These are phyloP conservation scores for Lathamus discolor DNA, from an alignment of 2,113 vertebrate genomes.

Conservation along the genomic window DNA sequence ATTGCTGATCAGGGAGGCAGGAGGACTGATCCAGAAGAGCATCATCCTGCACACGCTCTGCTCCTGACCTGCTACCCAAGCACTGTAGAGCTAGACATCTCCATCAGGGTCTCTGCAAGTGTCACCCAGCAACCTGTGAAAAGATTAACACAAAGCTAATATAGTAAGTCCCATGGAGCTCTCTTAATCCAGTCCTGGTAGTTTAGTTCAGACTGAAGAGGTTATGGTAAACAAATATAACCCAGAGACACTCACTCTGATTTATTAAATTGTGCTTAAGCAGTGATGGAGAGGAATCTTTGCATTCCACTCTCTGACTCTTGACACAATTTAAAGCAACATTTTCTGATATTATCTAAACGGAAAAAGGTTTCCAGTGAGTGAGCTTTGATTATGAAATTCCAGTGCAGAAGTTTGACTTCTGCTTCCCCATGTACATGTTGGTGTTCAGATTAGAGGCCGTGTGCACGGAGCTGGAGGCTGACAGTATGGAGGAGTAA, in stretches of 20 bases:
- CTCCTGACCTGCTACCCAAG: fast-evolving
- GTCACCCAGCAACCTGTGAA: background rate
- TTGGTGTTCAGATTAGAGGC: background rate
- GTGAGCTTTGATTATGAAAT: background rate
- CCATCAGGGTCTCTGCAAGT: background rate
- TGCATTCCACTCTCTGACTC: background rate
- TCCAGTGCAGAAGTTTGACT: background rate
- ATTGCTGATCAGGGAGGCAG: background rate
- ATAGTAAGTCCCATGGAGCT: background rate
- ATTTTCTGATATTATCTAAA: background rate
- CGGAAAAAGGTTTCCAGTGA: background rate
- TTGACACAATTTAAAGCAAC: background rate
- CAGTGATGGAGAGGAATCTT: background rate
- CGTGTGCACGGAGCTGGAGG: background rate
- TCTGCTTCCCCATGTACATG: background rate
- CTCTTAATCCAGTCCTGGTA: background rate
- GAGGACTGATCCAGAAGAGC: background rate
- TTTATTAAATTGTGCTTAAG: background rate
- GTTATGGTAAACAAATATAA: background rate
- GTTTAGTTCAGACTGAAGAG: background rate
- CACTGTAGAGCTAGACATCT: fast-evolving
- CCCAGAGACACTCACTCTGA: background rate
- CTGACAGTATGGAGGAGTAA: background rate
- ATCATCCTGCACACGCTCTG: background rate
- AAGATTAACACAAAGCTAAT: background rate